A percentile compares a stretch with the other conserved stretches of the same genome.
These are phyloP conservation scores for Ptiloglossa arizonensis DNA, from an alignment of 1,140 invertebrate genomes.

Conservation along the genomic window DNA sequence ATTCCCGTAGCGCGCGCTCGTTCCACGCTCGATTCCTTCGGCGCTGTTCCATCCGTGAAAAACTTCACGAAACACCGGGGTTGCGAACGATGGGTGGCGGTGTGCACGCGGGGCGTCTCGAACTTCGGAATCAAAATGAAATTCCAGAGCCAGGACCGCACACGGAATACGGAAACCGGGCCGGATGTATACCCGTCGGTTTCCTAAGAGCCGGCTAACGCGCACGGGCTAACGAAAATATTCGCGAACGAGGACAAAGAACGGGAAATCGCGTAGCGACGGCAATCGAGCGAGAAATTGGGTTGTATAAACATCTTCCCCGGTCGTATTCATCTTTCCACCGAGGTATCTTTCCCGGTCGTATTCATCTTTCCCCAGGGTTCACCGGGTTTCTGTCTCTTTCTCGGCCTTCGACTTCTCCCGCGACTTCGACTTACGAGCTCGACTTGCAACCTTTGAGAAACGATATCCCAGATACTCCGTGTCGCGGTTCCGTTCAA, in stretches of 20 bases:
- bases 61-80: too few species aligned
- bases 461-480: not conserved
- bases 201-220: slow-evolving; percentile 13
- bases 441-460: not conserved
- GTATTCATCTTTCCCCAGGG: not conserved
- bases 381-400: slow-evolving; percentile 1
- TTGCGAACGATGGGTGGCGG: too few species aligned
- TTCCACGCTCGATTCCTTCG: not conserved
- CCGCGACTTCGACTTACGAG: not conserved
- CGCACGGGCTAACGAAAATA: slow-evolving; percentile 38
- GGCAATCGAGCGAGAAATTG: slow-evolving; percentile 69
- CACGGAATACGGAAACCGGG: slow-evolving; percentile 18
- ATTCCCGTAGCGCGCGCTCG: not conserved
- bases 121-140: slow-evolving; percentile 20
- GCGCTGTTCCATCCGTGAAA: slow-evolving; percentile 21
- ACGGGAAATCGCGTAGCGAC: slow-evolving; percentile 52
- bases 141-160: slow-evolving; percentile 8
- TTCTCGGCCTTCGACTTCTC: too few species aligned
- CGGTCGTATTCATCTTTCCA: slow-evolving; percentile 43
- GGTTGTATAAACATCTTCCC: slow-evolving; percentile 67
- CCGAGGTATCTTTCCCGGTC: not conserved
- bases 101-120: slow-evolving; percentile 2
- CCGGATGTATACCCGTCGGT: not conserved
- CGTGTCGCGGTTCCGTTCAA: not conserved
- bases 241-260: slow-evolving; percentile 25